phyloP scores from a whole-genome alignment of 2,113 vertebrate genomes.

The Plestiodon gilberti region DNA sequence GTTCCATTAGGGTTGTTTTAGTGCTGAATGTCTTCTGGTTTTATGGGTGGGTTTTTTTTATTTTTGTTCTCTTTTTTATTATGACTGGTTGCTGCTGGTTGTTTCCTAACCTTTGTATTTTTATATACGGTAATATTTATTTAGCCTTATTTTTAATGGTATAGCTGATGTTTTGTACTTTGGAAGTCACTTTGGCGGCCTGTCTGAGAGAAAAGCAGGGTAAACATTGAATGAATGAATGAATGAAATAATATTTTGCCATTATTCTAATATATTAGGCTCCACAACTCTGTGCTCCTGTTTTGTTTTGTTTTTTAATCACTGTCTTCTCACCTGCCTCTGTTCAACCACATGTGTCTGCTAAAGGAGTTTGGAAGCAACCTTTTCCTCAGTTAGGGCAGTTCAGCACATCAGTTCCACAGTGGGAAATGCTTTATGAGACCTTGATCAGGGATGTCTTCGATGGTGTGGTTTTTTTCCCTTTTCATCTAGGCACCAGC shows the following conservation, averaged over 20 bases:
- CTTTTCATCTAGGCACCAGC: not conserved
- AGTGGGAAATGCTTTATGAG: not conserved
- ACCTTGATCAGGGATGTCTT: not conserved
- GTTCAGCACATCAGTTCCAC: not conserved
- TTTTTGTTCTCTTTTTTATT: too few relatives aligned
- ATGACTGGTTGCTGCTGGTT: too few relatives aligned
- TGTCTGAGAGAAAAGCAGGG: too few relatives aligned
- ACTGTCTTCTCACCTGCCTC: not conserved
- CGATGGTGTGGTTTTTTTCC: not conserved
- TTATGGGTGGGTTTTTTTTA: too few relatives aligned
- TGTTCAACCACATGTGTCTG: not conserved
- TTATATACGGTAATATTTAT: too few relatives aligned
- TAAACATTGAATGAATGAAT: too few relatives aligned
- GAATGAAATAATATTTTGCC: not conserved
- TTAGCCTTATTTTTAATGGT: too few relatives aligned
- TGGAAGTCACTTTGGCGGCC: too few relatives aligned
- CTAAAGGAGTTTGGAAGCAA: not conserved
- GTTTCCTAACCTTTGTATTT: too few relatives aligned
- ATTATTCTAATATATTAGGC: not conserved
- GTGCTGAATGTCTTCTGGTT: too few relatives aligned
- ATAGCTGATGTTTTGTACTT: too few relatives aligned
- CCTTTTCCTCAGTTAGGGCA: not conserved
- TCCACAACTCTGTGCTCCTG: not conserved
- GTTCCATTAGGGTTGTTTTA: too few relatives aligned
- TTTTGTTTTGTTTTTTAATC: not conserved